Evolutionary conservation across 2,113 vertebrate species (phyloP).

Genomic region (Neoarius graeffei): DNA sequence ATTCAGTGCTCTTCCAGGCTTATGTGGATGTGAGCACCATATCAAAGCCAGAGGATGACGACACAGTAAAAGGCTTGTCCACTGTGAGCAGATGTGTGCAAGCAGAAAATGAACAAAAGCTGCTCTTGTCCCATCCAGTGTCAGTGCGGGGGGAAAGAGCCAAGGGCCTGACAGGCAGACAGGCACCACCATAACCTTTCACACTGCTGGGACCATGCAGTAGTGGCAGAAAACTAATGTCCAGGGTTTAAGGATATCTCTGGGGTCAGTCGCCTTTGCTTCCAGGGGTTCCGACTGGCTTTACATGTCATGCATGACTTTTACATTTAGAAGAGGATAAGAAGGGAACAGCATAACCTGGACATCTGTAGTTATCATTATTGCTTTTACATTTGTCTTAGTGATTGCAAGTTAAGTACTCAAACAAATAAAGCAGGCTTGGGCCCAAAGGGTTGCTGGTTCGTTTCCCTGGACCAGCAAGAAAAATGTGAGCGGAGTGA

Average conservation of each 20-base stretch:
- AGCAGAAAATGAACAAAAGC: constrained; percentile 59
- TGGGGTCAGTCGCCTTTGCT: not conserved
- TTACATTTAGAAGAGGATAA: not conserved
- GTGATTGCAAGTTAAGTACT: not conserved
- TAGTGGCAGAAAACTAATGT: not conserved
- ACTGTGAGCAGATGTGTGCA: constrained; percentile 51
- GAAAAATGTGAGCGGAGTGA: too few relatives aligned
- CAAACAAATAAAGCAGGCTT: not conserved
- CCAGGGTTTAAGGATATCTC: constrained; percentile 1
- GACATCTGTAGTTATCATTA: not conserved
- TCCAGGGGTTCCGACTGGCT: not conserved
- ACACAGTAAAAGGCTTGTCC: constrained; percentile 59
- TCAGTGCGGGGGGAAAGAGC: constrained; percentile 38
- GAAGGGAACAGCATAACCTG: not conserved
- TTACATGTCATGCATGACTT: not conserved
- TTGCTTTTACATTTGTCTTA: not conserved
- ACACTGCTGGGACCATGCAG: not conserved
- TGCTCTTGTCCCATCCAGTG: constrained; percentile 52
- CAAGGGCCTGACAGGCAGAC: constrained; percentile 36
- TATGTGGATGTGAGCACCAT: constrained; percentile 46
- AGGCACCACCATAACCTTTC: constrained; percentile 35
- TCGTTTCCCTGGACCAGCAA: too few relatives aligned
- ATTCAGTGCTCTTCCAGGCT: constrained; percentile 21
- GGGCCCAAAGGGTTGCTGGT: too few relatives aligned
- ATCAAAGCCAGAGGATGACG: constrained; percentile 56